Base-by-base conservation (phyloP, 2,888 invertebrate genomes). In the Pammene aurita region DNA sequence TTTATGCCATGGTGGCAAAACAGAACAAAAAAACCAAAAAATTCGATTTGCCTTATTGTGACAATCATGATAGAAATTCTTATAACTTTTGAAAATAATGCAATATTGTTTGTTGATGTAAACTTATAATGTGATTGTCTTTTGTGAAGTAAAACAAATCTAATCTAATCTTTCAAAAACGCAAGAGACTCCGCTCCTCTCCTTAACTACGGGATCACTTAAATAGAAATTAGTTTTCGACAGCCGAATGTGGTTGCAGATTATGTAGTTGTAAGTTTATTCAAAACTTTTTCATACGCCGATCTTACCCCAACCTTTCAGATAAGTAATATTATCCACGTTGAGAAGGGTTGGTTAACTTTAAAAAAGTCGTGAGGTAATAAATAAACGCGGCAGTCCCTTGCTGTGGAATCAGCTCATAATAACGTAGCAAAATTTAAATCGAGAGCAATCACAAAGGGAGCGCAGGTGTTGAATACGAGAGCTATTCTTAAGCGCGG, bases 391-490 rank as follows among this genome's bases (percentile, higher is more conserved):
- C 52, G 42, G 55, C 46, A 54, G 72, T 72, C 66, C 67, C 72
- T 74, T 75, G 70, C 66, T 67, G 70, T 74, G 71, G 61, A 66
- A 70, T 63, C 72, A 68, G 72, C 72, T 73, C 74, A 78, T 80
- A 79, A 79, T 73, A 74, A 77, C 71, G 71, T 75, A 71, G 75
- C 72, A 71, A 79, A 79, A 80, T 82, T 84, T 79, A 79, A 86
- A 84, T 80, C 80, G 77, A 77, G 73, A 74, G 76, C 72, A 78
- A 82, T 81, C 79, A 80, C 72, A 77, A 69, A 73, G 68, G 77
- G 76, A 79, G 76, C 81, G 75, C 85, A 85, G 83, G 80, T 85
- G 83, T 76, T 75, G 77, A 80, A 81, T 82, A 83, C 78, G 78
- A 75, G 66, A 71, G 73, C 71, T 74, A 79, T 78, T 81, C 80